These are phyloP conservation scores for Heliothis peltigera DNA, from an alignment of 2,888 invertebrate genomes.

Conservation along the genomic window DNA sequence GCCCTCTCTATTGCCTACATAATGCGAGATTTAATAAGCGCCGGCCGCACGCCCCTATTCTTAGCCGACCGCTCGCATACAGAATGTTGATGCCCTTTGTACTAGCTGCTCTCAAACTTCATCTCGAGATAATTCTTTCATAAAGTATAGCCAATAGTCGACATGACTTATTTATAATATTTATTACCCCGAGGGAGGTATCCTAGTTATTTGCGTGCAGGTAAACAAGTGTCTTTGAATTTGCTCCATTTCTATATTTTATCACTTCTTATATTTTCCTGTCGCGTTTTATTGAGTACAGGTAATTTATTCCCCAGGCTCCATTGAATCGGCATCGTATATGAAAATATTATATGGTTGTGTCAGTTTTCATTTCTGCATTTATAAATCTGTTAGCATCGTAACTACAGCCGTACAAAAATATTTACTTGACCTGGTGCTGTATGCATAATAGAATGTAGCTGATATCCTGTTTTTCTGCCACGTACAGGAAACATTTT, in stretches of 20 bases:
- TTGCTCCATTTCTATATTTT: constrained; percentile 57
- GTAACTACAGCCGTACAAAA: constrained; percentile 18
- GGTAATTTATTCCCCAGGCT: constrained; percentile 40
- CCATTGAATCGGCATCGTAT: constrained; percentile 38
- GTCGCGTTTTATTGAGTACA: constrained; percentile 46
- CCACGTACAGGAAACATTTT: constrained; percentile 43
- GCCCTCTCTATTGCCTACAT: constrained; percentile 64
- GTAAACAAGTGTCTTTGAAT: constrained; percentile 52
- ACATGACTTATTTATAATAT: constrained; percentile 77
- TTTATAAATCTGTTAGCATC: constrained; percentile 21
- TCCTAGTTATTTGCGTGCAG: constrained; percentile 53
- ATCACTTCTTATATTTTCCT: constrained; percentile 58
- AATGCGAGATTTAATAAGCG: constrained; percentile 75
- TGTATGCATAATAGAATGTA: constrained; percentile 14
- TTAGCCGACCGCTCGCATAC: constrained; percentile 35
- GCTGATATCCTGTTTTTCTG: constrained; percentile 44
- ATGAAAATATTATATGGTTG: constrained; percentile 34
- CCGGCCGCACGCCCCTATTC: constrained; percentile 52
- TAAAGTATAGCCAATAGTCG: constrained; percentile 71
- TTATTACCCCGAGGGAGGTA: constrained; percentile 55
- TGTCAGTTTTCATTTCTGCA: constrained; percentile 20
- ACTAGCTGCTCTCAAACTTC: constrained; percentile 70
- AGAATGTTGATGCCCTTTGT: constrained; percentile 75
- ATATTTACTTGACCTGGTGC: constrained; percentile 20
- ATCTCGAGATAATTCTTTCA: constrained; percentile 69